Base-by-base conservation (phyloP, 1,140 invertebrate species). In the Eufriesea mexicana region DNA sequence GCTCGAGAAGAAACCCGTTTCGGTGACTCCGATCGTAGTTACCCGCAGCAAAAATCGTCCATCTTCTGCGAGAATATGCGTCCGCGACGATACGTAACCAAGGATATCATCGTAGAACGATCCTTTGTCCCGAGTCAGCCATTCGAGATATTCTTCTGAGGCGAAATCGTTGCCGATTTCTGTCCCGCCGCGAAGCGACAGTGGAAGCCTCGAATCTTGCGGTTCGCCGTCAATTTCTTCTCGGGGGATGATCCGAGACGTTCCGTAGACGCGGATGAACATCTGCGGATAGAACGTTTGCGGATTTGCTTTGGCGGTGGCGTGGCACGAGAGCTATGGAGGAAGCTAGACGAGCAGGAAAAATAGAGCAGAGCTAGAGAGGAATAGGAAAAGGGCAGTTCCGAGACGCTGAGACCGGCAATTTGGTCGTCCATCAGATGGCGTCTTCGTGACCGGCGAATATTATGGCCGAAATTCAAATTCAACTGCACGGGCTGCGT, bases 391-490 rank as follows among this genome's bases (percentile, higher is more conserved):
- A 84, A 71, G 84, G 77, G 55, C 71, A 72, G 85, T 72, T 82
- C 55, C 55, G 64, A 86, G 78, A 61, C 68, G 16, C 45, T 20
- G 25, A 76, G 75, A 81, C 84, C 85, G 66, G 88, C 77, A 93
- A 92, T 93, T 93, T 93, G 84, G 82, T 90, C 87, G 86, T 90
- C 86, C 88, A 91, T 93, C 91, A 93, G 91, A 91, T 93, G 92
- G 90, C 89, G 90, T 88, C 91, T 93, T 86, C 92, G 92, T 93
- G 92, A 93, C 93, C 89, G 77, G 20, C 75, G 88, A 89, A 89
- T 90, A 93, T 93, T 93, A 92, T 86, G 83, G 68, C 47, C 86
- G 88, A 92, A 93, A 92, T 92, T 92, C 91, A 92, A 92, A 93
- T 93, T 92, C 87, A 88, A 90, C 92, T 91, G 91, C 91, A 90